Base-by-base conservation (phyloP, 1,140 invertebrate species). In the Psix sp. region DNA sequence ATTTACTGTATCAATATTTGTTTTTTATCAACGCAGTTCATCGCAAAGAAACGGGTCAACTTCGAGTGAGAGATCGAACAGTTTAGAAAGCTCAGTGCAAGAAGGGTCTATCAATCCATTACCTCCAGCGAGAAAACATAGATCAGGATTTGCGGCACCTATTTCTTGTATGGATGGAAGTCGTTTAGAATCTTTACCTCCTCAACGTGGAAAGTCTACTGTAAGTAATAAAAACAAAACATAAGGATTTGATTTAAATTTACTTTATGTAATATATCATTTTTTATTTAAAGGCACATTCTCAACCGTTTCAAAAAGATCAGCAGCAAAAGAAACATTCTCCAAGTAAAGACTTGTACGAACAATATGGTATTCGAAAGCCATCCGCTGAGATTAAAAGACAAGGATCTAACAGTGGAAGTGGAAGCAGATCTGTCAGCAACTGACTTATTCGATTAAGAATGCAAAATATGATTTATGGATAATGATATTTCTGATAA, bases 351-450 rank as follows among this genome's bases (percentile, higher is more conserved):
- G 85, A 59, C 80, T 74, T 36, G 74, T 84, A 9, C 73, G 83
- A 51, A 62, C 82, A 33, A 26, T 84, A 84, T 15, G 49, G 24
- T 2, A 68, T 9, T 29, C 45, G 52, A 0, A 74, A 70, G 42
- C 6, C n/a, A n/a, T n/a, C n/a, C n/a, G n/a, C 48, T 3, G 71
- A 79, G 38, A 14, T 15, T 3, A 66, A 68, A 43, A 62, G 74
- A 71, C 54, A 74, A 39, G 39, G 70, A 21, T 78, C 78, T 0
- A 77, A 77, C 9, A 68, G 66, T 13, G 81, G 81, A n/a, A 84
- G 82, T 62, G 78, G 77, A 3, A 84, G 78, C 35, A 77, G 84
- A 70, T 84, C 84, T 0, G 77, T 77, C 39, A 84, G 83, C 60
- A 86, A 84, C 63, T 86, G 48, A 83, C 3, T 29, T 38, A 9